Conservation (phyloP, 2,888 invertebrate species). For the Bruchidius siliquastri region DNA sequence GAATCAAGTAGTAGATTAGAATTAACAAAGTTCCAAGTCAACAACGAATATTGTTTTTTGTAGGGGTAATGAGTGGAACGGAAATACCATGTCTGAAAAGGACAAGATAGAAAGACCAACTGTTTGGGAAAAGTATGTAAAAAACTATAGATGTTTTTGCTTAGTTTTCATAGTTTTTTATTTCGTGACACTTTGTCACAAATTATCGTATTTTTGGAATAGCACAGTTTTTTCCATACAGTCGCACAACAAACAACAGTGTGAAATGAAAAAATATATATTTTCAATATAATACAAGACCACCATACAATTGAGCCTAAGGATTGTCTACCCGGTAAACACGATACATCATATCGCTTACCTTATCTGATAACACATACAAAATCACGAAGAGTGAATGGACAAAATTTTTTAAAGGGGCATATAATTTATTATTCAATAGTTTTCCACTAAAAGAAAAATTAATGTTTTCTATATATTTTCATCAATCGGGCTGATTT, state of each 20-base stretch:
- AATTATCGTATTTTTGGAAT: neutral
- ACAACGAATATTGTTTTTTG: conserved; percentile 24
- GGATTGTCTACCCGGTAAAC: no score
- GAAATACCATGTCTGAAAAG: conserved; percentile 32
- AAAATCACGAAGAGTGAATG: no score
- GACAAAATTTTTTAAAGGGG: no score
- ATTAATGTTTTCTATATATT: no score
- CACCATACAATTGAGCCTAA: no score
- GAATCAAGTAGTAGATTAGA: neutral
- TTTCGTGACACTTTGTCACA: neutral
- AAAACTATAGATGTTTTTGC: neutral
- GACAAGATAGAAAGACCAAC: conserved; percentile 32
- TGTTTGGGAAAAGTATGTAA: conserved; percentile 34
- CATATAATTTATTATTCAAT: no score
- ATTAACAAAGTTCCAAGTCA: neutral
- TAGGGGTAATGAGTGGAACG: conserved; percentile 37
- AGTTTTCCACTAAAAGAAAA: no score
- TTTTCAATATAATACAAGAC: neutral
- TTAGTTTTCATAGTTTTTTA: neutral
- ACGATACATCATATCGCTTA: no score
- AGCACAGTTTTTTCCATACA: neutral
- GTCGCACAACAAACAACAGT: neutral
- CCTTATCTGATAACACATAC: no score
- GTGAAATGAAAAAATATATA: neutral
- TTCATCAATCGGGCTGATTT: no score